phyloP scores from a whole-genome alignment of 2,888 invertebrate species.

The Sylvicola fuscatus region DNA sequence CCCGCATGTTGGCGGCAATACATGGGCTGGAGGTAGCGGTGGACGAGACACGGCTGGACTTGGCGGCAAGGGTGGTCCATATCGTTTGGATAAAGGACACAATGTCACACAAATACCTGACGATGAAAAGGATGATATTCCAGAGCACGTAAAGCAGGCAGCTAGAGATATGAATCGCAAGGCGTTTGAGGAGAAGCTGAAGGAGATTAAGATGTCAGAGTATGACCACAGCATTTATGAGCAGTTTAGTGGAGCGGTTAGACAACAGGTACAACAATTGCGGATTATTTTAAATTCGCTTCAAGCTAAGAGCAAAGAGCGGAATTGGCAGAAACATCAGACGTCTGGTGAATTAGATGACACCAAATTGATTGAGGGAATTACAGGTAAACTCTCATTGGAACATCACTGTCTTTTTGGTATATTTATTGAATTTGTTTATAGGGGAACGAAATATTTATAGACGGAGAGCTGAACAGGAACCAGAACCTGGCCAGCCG shows the following conservation, averaged over 20 bases:
- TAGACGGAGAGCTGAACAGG: conserved; percentile 60
- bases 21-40: conserved; percentile 91
- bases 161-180: conserved; percentile 85
- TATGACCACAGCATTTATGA: conserved; percentile 78
- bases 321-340: conserved; percentile 87
- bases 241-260: conserved; percentile 56
- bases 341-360: conserved; percentile 92
- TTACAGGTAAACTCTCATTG: too few relatives aligned
- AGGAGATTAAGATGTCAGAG: conserved; percentile 87
- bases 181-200: conserved; percentile 67
- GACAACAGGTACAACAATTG: conserved; percentile 52
- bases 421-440: too few relatives aligned
- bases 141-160: conserved; percentile 70
- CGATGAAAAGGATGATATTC: conserved; percentile 73
- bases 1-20: conserved; percentile 91
- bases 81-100: conserved; percentile 82
- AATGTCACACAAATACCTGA: conserved; percentile 83
- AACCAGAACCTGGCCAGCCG: conserved; percentile 73
- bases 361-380: conserved; percentile 80
- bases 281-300: conserved; percentile 68
- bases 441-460: conserved; percentile 64
- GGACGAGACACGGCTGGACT: conserved; percentile 89
- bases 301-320: conserved; percentile 83
- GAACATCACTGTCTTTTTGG: too few relatives aligned
- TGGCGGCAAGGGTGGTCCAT: conserved; percentile 92